Percentiles rank a stretch among this genome's conserved stretches.
Conservation (phyloP, 2,888 invertebrate species). For the Drosophila stalkeri region DNA sequence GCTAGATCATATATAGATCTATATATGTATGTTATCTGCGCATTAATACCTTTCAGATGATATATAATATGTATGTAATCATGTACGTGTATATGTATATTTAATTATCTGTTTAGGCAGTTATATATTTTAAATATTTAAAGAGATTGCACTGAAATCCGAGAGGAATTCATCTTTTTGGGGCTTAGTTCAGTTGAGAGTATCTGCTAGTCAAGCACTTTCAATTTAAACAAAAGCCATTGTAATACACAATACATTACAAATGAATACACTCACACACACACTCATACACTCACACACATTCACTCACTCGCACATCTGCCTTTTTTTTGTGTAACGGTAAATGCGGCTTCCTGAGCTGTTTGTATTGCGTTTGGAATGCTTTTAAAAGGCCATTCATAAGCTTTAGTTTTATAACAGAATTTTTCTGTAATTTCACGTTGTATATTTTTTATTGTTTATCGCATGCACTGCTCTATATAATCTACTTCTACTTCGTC, state of each 20-base stretch:
- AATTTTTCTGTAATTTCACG: slow-evolving; percentile 59
- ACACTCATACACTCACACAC: neutral
- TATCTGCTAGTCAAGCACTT: slow-evolving; percentile 1
- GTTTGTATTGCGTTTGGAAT: slow-evolving; percentile 62
- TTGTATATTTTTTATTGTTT: slow-evolving; percentile 47
- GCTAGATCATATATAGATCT: too few species aligned
- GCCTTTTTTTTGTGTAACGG: slow-evolving; percentile 21
- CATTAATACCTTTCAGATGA: too few species aligned
- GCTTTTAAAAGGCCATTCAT: slow-evolving; percentile 75
- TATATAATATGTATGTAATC: too few species aligned
- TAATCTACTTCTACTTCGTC: neutral
- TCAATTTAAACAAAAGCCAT: neutral
- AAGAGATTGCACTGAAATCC: neutral
- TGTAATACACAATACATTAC: neutral
- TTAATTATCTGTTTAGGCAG: too few species aligned
- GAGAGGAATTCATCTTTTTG: neutral
- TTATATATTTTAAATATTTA: too few species aligned
- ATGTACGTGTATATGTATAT: too few species aligned
- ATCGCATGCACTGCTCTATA: slow-evolving; percentile 31
- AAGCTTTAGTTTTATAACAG: slow-evolving; percentile 66
- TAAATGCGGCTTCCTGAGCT: slow-evolving; percentile 53
- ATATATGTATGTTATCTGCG: too few species aligned
- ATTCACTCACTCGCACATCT: neutral
- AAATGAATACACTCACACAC: neutral
- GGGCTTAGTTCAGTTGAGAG: neutral